Conservation (phyloP, 2,888 invertebrate species). For the Portevinia maculata region DNA sequence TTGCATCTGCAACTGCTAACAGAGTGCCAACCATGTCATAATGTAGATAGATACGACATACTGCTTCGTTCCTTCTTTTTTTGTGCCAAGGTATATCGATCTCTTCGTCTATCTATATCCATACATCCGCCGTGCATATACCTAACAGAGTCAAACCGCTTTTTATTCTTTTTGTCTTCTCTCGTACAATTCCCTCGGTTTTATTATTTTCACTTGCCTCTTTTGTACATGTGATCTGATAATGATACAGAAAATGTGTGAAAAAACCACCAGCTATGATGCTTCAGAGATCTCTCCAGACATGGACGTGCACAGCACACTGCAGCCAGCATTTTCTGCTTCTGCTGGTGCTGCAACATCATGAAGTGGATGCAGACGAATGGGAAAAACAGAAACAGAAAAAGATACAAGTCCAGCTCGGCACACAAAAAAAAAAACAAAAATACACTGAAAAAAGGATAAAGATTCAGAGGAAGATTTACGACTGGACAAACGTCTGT, state of each 20-base stretch:
- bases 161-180: conserved; percentile 67
- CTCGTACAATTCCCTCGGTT: conserved; percentile 60
- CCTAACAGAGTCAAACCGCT: conserved; percentile 63
- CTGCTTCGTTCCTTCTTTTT: conserved; percentile 43
- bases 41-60: conserved; percentile 73
- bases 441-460: conserved; percentile 59
- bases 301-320: conserved; percentile 54
- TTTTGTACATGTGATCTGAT: conserved; percentile 75
- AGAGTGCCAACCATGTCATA: conserved; percentile 74
- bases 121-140: conserved; percentile 47
- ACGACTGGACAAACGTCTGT: conserved; percentile 73
- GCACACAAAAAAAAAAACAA: conserved; percentile 36
- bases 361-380: conserved; percentile 72
- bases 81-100: conserved; percentile 69
- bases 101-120: conserved; percentile 65
- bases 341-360: conserved; percentile 63
- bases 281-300: conserved; percentile 72
- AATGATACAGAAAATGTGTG: conserved; percentile 75
- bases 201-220: conserved; percentile 74
- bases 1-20: conserved; percentile 70
- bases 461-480: conserved; percentile 73
- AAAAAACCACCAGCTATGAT: conserved; percentile 75
- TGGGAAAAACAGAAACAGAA: conserved; percentile 65
- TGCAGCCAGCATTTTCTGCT: conserved; percentile 62
- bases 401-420: conserved; percentile 71